Evolutionary conservation across 2,113 vertebrate species (phyloP).

Genomic region (Hippotragus niger): DNA sequence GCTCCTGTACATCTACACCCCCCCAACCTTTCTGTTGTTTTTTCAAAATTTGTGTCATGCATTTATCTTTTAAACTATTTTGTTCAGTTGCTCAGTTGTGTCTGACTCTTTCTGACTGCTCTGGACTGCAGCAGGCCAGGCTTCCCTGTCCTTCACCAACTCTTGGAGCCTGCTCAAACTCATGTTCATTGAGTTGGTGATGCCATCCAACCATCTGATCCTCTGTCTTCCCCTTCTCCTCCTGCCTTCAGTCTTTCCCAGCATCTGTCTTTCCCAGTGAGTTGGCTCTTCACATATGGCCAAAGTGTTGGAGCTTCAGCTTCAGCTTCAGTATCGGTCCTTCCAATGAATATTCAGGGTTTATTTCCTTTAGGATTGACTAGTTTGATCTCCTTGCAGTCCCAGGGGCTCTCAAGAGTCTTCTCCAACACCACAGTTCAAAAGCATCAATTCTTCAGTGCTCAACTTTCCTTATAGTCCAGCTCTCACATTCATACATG

Average conservation of each 20-base stretch:
- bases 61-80: not conserved
- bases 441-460: not conserved
- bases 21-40: not conserved
- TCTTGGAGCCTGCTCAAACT: not conserved
- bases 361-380: not conserved
- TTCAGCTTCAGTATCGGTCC: not conserved
- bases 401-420: not conserved
- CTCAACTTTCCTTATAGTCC: not conserved
- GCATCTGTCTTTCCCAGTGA: not conserved
- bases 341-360: not conserved
- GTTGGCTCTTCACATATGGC: not conserved
- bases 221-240: not conserved
- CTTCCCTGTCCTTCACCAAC: not conserved
- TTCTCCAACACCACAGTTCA: not conserved
- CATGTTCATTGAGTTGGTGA: not conserved
- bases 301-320: not conserved
- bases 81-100: not conserved
- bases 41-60: not conserved
- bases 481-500: not conserved
- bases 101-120: not conserved
- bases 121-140: not conserved
- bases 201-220: not conserved
- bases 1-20: not conserved
- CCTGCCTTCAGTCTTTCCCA: not conserved
- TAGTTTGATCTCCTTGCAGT: not conserved